Base-by-base conservation (phyloP, 2,797 vertebrate genomes). In the Mareca penelope region DNA sequence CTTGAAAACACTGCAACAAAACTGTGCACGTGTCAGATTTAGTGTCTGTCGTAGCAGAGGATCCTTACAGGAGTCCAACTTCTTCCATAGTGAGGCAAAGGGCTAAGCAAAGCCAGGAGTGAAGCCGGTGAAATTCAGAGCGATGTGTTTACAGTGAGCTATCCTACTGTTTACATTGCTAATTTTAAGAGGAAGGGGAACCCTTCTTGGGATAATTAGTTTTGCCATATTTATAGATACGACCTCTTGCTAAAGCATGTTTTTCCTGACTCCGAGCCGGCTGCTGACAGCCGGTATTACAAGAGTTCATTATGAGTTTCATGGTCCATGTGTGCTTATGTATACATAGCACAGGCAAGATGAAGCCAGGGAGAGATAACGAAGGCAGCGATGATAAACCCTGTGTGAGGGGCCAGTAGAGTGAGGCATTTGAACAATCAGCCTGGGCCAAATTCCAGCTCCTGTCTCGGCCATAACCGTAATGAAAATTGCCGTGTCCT, bases 141-240 rank as follows among this genome's bases (percentile, higher is more conserved):
- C 7, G 3, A 68, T 93, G 14, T 93, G 88, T 96, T 96, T 95
- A 94, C 50, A 61, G 10, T 71, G 65, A 93, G 53, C 71, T 95
- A 78, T 80, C 88, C 6, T 0, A 77, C 57, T 82, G 40, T 89
- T 80, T 75, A 82, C 85, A 50, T 64, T 90, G 80, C 71, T 95
- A 29, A 88, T 93, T 96, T 93, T 93, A 88, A 94, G 75, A 94
- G 83, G 90, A 91, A 94, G 64, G 56, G 84, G 68, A 94, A 68
- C 60, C 64, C 68, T 91, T 88, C 71, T 88, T 79, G 91, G 82
- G 56, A 46, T 95, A 72, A 95, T 89, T 70, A 86, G 60, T 85
- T 95, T 89, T 93, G 71, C 78, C 50, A 5, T 96, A 88, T 94
- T 93, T 92, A 79, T 94, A 91, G 91, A 64, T 78, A 60, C 0